A percentile compares a stretch with the other conserved stretches of the same genome.
These are phyloP conservation scores for Chloebia gouldiae DNA, from an alignment of 2,113 vertebrate genomes.

Conservation along the genomic window DNA sequence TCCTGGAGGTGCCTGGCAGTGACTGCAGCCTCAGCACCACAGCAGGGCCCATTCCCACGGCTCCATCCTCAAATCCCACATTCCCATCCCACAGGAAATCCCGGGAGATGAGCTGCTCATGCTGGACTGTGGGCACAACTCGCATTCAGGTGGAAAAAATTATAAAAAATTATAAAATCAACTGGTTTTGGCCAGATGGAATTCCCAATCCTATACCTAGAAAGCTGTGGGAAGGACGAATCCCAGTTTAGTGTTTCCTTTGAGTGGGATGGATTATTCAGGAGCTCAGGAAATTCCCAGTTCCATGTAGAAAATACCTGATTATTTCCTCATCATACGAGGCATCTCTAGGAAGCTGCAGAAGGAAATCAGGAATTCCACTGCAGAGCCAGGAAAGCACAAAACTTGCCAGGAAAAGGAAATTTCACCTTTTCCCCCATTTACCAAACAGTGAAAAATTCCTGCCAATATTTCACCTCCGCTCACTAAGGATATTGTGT, in stretches of 20 bases:
- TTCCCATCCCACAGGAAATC: background rate
- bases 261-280: background rate
- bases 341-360: background rate
- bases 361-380: background rate
- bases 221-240: background rate
- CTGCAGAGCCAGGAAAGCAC: background rate
- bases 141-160: background rate
- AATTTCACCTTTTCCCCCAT: background rate
- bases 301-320: accelerated
- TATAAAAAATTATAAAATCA: background rate
- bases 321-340: accelerated
- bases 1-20: background rate
- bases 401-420: background rate
- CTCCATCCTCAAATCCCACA: background rate
- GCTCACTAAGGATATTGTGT: background rate
- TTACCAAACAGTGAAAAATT: background rate
- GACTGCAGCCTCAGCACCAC: background rate
- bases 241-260: background rate
- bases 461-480: background rate
- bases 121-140: background rate
- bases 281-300: background rate
- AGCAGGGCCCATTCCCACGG: background rate
- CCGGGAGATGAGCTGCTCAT: background rate
- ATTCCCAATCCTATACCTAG: background rate
- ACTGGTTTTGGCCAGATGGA: background rate